Conservation (phyloP, 2,113 vertebrate genomes). For the Mesembrinibis cayennensis region DNA sequence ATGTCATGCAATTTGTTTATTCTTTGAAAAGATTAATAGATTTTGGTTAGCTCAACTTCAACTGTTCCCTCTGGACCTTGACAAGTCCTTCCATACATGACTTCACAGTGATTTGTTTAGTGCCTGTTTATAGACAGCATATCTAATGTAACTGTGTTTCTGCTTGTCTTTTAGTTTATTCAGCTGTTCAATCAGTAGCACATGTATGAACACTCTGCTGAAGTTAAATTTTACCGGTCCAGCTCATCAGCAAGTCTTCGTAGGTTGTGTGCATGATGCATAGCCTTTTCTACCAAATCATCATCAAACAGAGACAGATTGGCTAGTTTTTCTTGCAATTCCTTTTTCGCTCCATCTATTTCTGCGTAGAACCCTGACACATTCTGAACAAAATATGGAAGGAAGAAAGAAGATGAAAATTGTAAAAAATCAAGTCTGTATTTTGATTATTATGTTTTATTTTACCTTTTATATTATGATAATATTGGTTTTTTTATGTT, state of each 20-base stretch:
- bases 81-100: background rate
- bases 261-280: conserved; percentile 80
- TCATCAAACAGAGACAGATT: conserved; percentile 82
- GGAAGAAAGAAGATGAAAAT: background rate
- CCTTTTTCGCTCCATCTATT: conserved; percentile 87
- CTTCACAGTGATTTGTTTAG: background rate
- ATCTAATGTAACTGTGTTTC: background rate
- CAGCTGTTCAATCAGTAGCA: background rate
- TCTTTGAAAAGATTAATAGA: background rate
- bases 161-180: background rate
- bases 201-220: background rate
- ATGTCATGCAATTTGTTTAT: background rate
- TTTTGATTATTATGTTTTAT: background rate
- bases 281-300: conserved; percentile 83
- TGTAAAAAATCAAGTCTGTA: background rate
- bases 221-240: conserved; percentile 76
- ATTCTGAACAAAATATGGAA: conserved; percentile 76
- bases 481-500: background rate
- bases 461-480: background rate
- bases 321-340: conserved; percentile 80
- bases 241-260: conserved; percentile 81
- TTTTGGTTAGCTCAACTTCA: background rate
- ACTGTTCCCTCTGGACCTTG: background rate
- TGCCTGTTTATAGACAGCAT: background rate
- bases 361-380: conserved; percentile 87